These are phyloP conservation scores for Salpingus planirostris DNA, from an alignment of 2,888 invertebrate species.

Conservation along the genomic window DNA sequence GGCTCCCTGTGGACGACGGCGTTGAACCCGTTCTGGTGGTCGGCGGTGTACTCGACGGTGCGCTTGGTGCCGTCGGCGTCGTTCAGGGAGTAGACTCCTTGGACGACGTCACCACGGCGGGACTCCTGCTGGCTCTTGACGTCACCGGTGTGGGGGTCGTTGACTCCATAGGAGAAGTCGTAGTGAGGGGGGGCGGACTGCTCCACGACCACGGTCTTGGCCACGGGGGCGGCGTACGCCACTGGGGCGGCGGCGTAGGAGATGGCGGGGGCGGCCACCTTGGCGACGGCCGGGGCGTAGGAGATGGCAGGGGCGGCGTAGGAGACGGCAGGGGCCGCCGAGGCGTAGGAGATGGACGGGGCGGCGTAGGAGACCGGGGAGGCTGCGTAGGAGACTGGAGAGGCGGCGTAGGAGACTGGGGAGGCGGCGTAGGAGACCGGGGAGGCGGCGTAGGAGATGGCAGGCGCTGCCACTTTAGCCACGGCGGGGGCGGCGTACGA, in stretches of 20 bases:
- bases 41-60: slow-evolving; percentile 45
- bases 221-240: slow-evolving; percentile 9
- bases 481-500: slow-evolving; percentile 22
- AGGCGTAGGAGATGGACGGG: slow-evolving; percentile 9
- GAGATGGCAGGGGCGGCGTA: slow-evolving; percentile 38
- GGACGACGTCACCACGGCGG: slow-evolving; percentile 43
- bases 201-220: slow-evolving; percentile 40
- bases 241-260: slow-evolving; percentile 21
- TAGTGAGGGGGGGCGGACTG: slow-evolving; percentile 41
- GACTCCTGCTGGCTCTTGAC: slow-evolving; percentile 33
- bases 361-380: no score
- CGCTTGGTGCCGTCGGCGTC: slow-evolving; percentile 46
- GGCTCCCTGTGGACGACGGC: slow-evolving; percentile 46
- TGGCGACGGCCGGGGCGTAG: slow-evolving; percentile 27
- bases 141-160: slow-evolving; percentile 29
- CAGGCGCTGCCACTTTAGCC: slow-evolving; percentile 26
- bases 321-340: slow-evolving; percentile 18
- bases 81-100: slow-evolving; percentile 44
- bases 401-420: slow-evolving; percentile 14
- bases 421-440: slow-evolving; percentile 11
- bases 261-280: slow-evolving; percentile 35
- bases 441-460: slow-evolving; percentile 26
- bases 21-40: slow-evolving; percentile 46
- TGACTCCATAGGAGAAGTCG: slow-evolving; percentile 41
- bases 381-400: slow-evolving; percentile 9